Conservation (phyloP, 2,797 vertebrate species). For the Gallirallus australis region DNA sequence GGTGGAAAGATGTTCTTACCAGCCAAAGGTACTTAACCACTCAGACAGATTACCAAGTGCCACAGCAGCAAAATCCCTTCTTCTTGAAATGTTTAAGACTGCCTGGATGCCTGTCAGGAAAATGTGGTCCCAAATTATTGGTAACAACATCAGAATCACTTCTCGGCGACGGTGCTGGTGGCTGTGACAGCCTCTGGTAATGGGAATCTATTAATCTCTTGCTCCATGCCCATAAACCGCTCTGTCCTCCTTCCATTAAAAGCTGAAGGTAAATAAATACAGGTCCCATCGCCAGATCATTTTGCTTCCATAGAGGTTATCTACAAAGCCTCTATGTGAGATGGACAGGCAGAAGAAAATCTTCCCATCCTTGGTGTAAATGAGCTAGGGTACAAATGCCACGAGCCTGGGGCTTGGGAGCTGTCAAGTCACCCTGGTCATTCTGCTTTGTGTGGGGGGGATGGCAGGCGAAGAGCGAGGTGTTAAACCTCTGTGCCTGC, state of each 20-base stretch:
- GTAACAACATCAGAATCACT: neutral
- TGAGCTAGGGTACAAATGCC: neutral
- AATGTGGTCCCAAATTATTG: neutral
- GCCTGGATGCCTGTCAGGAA: neutral
- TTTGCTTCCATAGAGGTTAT: neutral
- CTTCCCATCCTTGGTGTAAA: neutral
- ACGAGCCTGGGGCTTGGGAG: neutral
- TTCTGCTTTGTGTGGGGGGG: neutral
- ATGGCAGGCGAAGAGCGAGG: neutral
- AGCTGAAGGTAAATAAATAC: neutral
- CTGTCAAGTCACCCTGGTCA: fast-evolving
- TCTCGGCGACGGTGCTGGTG: neutral
- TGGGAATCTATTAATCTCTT: conserved; percentile 19
- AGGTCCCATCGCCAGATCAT: neutral
- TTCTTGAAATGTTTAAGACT: neutral
- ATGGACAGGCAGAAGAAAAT: neutral
- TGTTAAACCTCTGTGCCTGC: neutral
- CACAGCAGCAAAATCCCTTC: neutral
- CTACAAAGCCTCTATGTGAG: neutral
- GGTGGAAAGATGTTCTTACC: neutral
- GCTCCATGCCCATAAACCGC: neutral
- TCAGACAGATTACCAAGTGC: neutral
- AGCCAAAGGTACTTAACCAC: neutral
- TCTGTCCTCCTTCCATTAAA: neutral
- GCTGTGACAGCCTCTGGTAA: neutral